Percentiles rank a stretch among this genome's conserved stretches.
These are phyloP conservation scores for Macrotis lagotis DNA, from an alignment of 2,113 vertebrate genomes.

Conservation along the genomic window DNA sequence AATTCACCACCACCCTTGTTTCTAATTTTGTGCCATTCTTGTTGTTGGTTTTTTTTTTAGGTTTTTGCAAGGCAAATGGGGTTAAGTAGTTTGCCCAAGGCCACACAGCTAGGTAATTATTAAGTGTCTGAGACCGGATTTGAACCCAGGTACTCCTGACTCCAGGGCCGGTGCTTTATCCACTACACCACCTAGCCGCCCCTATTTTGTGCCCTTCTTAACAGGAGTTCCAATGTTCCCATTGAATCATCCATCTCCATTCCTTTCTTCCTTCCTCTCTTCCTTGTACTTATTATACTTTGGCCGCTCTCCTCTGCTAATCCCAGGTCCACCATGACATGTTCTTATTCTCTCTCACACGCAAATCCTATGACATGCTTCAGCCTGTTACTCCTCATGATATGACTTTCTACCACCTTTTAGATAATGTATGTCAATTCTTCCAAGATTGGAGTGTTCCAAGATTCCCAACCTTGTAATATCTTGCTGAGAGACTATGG, in stretches of 20 bases:
- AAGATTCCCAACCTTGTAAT: not conserved
- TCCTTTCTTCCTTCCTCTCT: not conserved
- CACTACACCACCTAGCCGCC: no score
- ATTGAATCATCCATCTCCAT: no score
- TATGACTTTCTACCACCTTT: not conserved
- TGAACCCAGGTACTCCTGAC: no score
- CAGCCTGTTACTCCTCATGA: not conserved
- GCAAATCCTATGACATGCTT: not conserved
- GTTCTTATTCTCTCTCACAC: not conserved
- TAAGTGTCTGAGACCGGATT: no score
- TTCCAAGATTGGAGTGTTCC: not conserved
- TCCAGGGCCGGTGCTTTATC: no score
- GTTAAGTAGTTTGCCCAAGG: no score
- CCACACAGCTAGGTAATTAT: no score
- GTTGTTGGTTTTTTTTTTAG: no score
- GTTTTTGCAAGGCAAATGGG: no score
- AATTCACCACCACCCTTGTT: not conserved
- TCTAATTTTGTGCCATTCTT: not conserved
- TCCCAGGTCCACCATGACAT: not conserved
- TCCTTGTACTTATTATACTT: not conserved
- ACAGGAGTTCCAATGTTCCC: not conserved
- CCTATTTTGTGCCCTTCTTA: not conserved
- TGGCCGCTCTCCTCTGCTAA: not conserved
- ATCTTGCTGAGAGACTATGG: not conserved
- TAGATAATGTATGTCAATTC: not conserved